phyloP scores from a whole-genome alignment of 2,797 vertebrate genomes.

The Nyctibius grandis region DNA sequence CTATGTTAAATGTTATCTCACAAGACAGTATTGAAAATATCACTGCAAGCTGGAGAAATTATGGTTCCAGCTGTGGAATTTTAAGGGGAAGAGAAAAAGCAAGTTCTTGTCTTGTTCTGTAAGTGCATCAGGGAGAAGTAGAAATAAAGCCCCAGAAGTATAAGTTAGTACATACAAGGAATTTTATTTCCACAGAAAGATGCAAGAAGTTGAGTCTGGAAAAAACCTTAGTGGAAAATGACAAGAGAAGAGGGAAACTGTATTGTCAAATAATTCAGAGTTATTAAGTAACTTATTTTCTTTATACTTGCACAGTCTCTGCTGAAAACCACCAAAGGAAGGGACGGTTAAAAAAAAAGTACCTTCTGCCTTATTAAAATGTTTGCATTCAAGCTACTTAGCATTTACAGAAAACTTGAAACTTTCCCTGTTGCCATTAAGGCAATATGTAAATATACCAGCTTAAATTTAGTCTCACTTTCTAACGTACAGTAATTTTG shows the following conservation, averaged over 20 bases:
- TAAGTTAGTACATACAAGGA: background rate
- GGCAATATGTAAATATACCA: background rate
- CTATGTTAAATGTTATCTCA: constrained; percentile 6
- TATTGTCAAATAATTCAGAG: background rate
- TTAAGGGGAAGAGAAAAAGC: background rate
- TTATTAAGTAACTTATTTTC: background rate
- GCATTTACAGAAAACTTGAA: background rate
- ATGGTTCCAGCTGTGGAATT: background rate
- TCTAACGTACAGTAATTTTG: background rate
- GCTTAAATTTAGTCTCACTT: background rate
- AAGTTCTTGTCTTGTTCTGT: background rate
- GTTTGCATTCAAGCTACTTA: background rate
- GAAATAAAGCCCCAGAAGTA: background rate
- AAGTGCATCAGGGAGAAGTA: background rate
- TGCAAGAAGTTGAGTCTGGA: background rate
- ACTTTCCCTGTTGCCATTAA: background rate
- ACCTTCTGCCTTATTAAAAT: background rate
- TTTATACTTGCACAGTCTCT: background rate
- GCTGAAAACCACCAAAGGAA: background rate
- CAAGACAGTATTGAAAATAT: constrained; percentile 21
- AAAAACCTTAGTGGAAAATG: background rate
- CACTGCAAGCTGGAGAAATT: background rate
- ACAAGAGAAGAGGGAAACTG: background rate
- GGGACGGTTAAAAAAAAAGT: background rate
- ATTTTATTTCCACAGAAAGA: background rate